phyloP scores from a whole-genome alignment of 2,888 invertebrate species.

The Anthophora plumipes region DNA sequence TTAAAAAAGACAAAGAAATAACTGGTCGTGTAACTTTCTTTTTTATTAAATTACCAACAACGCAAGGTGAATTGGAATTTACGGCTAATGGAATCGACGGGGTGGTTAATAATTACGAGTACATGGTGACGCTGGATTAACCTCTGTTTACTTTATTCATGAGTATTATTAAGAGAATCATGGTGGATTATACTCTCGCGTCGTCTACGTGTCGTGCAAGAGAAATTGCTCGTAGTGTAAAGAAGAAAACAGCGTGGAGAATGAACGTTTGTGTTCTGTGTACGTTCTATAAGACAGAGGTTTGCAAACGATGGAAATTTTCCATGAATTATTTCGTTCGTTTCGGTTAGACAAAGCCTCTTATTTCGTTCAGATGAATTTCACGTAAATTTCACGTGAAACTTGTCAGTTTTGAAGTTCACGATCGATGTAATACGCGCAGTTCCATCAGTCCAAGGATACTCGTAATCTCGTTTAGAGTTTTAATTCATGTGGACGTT shows the following conservation, averaged over 20 bases:
- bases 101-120: slow-evolving; percentile 1
- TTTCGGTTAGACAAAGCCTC: background rate
- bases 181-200: slow-evolving; percentile 8
- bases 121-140: background rate
- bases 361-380: background rate
- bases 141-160: slow-evolving; percentile 37
- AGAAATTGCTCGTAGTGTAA: background rate
- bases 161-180: slow-evolving; percentile 30
- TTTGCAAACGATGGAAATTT: background rate
- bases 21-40: slow-evolving; percentile 20
- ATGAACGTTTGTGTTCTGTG: background rate
- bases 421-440: background rate
- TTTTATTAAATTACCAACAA: slow-evolving; percentile 35
- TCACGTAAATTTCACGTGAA: background rate
- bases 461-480: background rate
- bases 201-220: too few relatives aligned
- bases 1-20: too few relatives aligned
- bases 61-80: background rate
- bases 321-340: background rate
- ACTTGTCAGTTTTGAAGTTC: background rate
- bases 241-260: background rate
- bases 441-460: background rate
- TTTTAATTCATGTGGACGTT: background rate
- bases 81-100: slow-evolving; percentile 30
- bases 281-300: background rate